Evolutionary conservation across 30 jellyfish, hydroid and myxozoan genomes (phyloP).

Genomic region (Aurelia coerulea): DNA sequence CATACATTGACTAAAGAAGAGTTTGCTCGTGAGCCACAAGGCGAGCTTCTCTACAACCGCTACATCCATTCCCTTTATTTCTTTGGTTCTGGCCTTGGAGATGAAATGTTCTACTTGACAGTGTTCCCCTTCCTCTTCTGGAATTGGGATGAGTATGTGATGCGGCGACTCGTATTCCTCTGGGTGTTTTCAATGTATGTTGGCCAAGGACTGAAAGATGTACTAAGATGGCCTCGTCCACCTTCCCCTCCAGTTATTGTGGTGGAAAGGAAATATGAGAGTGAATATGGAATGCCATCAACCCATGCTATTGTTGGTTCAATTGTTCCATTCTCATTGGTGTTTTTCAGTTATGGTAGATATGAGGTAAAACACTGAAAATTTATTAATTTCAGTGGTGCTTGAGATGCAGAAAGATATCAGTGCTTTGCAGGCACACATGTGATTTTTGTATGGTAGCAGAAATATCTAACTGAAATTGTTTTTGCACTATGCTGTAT

Average conservation of each 20-base stretch:
- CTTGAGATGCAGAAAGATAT: too few relatives aligned
- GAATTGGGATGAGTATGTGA: slow-evolving; percentile 94
- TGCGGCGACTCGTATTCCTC: slow-evolving; percentile 81
- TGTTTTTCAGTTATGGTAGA: slow-evolving; percentile 90
- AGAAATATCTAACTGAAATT: too few relatives aligned
- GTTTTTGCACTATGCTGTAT: too few relatives aligned
- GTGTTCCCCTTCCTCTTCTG: slow-evolving; percentile 90
- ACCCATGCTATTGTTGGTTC: slow-evolving; percentile 96
- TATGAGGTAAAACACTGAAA: slow-evolving; percentile 73
- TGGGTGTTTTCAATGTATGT: slow-evolving; percentile 96
- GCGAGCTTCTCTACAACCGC: slow-evolving; percentile 84
- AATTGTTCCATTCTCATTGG: slow-evolving; percentile 89
- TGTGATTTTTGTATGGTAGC: too few relatives aligned
- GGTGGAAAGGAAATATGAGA: slow-evolving; percentile 81
- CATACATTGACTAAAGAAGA: slow-evolving; percentile 43
- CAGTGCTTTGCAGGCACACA: too few relatives aligned
- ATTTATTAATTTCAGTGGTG: too few relatives aligned
- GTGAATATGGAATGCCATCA: slow-evolving; percentile 98
- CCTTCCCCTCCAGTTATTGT: slow-evolving; percentile 92
- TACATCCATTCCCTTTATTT: slow-evolving; percentile 76
- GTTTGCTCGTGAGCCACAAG: slow-evolving; percentile 48
- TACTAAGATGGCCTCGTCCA: slow-evolving; percentile 97
- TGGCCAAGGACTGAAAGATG: slow-evolving; percentile 94
- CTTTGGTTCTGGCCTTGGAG: slow-evolving; percentile 95
- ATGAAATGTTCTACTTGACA: slow-evolving; percentile 87